A percentile compares a stretch with the other conserved stretches of the same genome.
phyloP scores from a whole-genome alignment of 2,888 invertebrate species.

The Leptopterna dolabrata region DNA sequence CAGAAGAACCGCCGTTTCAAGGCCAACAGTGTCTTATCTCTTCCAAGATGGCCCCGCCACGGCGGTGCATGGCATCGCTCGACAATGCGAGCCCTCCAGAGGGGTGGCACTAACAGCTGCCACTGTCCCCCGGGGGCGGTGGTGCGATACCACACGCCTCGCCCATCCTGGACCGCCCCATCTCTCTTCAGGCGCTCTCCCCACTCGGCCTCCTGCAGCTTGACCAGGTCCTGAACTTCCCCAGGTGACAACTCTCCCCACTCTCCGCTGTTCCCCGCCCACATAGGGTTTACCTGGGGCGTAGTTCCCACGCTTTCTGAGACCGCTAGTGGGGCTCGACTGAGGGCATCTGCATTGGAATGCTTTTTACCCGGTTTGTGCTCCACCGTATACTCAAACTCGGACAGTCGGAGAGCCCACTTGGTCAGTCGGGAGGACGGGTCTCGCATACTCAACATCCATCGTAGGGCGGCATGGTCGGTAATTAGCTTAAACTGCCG shows the following conservation, averaged over 20 bases:
- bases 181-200: background rate
- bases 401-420: background rate
- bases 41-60: slow-evolving; percentile 63
- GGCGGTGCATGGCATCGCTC: slow-evolving; percentile 54
- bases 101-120: background rate
- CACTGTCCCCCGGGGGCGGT: no score
- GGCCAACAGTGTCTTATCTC: slow-evolving; percentile 61
- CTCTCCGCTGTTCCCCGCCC: no score
- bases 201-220: background rate
- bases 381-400: background rate
- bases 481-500: slow-evolving; percentile 24
- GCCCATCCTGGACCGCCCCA: background rate
- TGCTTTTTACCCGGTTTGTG: background rate
- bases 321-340: no score
- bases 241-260: background rate
- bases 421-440: background rate
- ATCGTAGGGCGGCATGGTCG: slow-evolving; percentile 42
- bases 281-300: no score
- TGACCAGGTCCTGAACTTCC: background rate
- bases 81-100: background rate
- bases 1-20: slow-evolving; percentile 64
- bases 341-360: no score
- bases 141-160: background rate
- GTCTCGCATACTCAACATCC: background rate
- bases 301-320: no score